These are phyloP conservation scores for Watsonalla binaria DNA, from an alignment of 2,888 invertebrate species.

Conservation along the genomic window DNA sequence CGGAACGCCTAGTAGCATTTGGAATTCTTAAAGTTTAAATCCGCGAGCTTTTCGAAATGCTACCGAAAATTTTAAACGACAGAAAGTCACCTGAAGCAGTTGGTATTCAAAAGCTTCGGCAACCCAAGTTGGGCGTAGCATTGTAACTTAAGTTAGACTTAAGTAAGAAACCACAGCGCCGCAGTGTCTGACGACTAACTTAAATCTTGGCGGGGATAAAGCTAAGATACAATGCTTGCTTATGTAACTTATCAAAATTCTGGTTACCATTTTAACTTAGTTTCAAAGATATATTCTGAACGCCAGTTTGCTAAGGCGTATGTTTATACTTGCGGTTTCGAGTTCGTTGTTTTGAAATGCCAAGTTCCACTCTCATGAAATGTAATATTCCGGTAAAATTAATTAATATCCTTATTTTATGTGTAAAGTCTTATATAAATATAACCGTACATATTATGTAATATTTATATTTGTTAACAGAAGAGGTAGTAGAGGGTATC, in stretches of 20 bases:
- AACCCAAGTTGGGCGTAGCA: slow-evolving; percentile 65
- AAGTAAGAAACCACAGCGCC: slow-evolving; percentile 70
- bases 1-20: slow-evolving; percentile 46
- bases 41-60: slow-evolving; percentile 45
- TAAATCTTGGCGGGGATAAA: slow-evolving; percentile 56
- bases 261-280: background rate
- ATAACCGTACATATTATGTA: too few species aligned
- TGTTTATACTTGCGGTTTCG: background rate
- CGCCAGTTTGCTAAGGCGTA: background rate
- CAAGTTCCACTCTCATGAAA: background rate
- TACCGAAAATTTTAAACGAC: slow-evolving; percentile 55
- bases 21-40: slow-evolving; percentile 57
- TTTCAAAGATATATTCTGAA: background rate
- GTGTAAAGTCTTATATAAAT: slow-evolving; percentile 28
- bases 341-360: background rate
- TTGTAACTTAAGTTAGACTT: slow-evolving; percentile 64
- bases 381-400: too few species aligned
- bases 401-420: slow-evolving; percentile 12
- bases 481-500: too few species aligned
- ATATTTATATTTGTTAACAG: too few species aligned
- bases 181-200: slow-evolving; percentile 63
- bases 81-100: slow-evolving; percentile 65
- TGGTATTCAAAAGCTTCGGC: slow-evolving; percentile 60
- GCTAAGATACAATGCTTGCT: slow-evolving; percentile 34
- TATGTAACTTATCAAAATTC: slow-evolving; percentile 7